Percentiles rank a stretch among this genome's conserved stretches.
Conservation (phyloP, 2,888 invertebrate species). For the Synanthedon myopaeformis region DNA sequence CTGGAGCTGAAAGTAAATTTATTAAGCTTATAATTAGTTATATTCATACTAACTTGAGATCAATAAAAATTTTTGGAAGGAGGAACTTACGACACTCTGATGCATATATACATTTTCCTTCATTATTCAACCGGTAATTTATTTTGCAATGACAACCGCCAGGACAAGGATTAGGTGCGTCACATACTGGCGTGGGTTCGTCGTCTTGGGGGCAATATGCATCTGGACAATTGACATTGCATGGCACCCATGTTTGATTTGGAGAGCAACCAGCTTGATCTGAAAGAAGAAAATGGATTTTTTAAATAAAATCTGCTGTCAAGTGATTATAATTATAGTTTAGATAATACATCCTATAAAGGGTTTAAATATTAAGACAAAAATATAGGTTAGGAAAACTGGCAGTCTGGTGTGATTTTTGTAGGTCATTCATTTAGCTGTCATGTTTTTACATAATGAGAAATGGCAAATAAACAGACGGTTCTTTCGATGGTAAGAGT, state of each 20-base stretch:
- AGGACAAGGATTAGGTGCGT: constrained; percentile 4
- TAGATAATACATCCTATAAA: too few species aligned
- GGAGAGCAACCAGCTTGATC: constrained; percentile 4
- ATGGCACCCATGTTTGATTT: constrained; percentile 7
- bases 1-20: constrained; percentile 15
- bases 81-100: constrained; percentile 9
- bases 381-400: too few species aligned
- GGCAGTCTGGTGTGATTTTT: too few species aligned
- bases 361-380: too few species aligned
- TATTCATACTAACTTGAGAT: background rate
- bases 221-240: constrained; percentile 5
- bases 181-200: constrained; percentile 6
- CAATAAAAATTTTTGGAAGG: background rate
- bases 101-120: constrained; percentile 6
- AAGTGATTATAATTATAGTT: too few species aligned
- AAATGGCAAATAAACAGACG: too few species aligned
- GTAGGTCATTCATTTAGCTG: too few species aligned
- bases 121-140: constrained; percentile 5
- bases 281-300: constrained; percentile 1
- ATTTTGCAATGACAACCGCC: constrained; percentile 8
- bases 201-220: constrained; percentile 6
- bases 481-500: too few species aligned
- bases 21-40: background rate
- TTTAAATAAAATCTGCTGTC: too few species aligned
- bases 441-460: too few species aligned